These are phyloP conservation scores for Mus spretus DNA, from an alignment of 2,797 vertebrate species.

Conservation along the genomic window DNA sequence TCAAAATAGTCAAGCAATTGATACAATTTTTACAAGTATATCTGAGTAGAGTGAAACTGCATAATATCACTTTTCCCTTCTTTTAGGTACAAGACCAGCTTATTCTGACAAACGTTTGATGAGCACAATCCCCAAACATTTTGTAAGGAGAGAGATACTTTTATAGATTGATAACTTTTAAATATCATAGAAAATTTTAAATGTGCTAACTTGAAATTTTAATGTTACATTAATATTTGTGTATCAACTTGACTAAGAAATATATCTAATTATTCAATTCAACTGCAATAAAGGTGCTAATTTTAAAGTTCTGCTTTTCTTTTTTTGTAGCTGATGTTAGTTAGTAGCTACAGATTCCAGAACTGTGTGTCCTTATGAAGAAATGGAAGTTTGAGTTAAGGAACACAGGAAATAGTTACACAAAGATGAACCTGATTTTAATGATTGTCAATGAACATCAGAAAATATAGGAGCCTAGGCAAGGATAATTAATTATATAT, in stretches of 20 bases:
- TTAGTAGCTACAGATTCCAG: not conserved
- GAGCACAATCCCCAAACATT: not conserved
- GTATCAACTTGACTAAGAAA: not conserved
- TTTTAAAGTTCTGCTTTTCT: not conserved
- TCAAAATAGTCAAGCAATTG: not conserved
- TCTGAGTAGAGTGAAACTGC: constrained; percentile 17
- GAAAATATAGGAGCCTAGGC: not conserved
- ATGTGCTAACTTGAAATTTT: not conserved
- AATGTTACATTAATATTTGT: constrained; percentile 18
- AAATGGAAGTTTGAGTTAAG: constrained; percentile 3
- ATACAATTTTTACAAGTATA: constrained; percentile 17
- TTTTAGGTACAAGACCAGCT: not conserved
- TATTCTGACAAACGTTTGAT: not conserved
- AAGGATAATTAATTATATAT: not conserved
- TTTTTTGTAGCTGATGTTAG: not conserved
- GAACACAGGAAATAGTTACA: not conserved
- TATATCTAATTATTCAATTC: constrained; percentile 8
- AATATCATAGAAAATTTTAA: constrained; percentile 13
- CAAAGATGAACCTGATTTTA: not conserved
- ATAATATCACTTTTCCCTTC: not conserved
- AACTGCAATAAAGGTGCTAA: not conserved
- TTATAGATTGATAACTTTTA: not conserved
- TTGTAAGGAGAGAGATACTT: not conserved
- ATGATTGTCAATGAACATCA: not conserved
- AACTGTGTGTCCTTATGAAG: not conserved